Percentiles rank a stretch among this genome's conserved stretches.
Conservation (phyloP, 2,797 vertebrate genomes). For the Hemitrygon akajei region DNA sequence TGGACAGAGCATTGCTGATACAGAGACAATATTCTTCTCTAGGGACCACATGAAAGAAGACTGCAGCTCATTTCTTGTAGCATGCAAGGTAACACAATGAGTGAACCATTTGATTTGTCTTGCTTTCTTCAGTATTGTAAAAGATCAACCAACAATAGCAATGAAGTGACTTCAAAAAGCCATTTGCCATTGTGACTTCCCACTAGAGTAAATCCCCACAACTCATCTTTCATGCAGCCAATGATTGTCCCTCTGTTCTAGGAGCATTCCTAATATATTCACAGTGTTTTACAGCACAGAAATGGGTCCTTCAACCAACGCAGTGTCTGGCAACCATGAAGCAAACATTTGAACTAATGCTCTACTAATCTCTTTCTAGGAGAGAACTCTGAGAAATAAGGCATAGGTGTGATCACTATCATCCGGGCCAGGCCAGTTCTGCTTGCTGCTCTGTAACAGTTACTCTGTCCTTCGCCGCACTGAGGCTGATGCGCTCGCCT, state of each 20-base stretch:
- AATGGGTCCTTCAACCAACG: too few relatives aligned
- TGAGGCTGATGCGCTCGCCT: too few relatives aligned
- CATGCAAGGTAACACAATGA: neutral
- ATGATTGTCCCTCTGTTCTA: neutral
- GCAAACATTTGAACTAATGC: too few relatives aligned
- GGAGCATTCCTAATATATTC: neutral
- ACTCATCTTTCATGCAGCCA: neutral
- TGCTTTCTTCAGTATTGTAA: neutral
- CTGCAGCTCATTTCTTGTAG: neutral
- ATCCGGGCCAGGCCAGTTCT: neutral
- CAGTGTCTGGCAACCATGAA: too few relatives aligned
- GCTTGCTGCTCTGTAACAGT: too few relatives aligned
- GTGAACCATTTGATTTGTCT: neutral
- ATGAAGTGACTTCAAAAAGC: neutral
- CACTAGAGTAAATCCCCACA: neutral
- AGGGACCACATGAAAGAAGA: neutral
- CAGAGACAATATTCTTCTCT: too few relatives aligned
- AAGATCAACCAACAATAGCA: neutral
- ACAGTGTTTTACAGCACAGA: too few relatives aligned
- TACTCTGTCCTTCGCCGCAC: too few relatives aligned
- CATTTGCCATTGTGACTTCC: neutral
- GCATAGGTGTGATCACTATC: too few relatives aligned
- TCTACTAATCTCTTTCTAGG: neutral
- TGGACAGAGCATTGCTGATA: neutral
- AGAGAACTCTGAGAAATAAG: neutral